phyloP scores from a whole-genome alignment of 2,113 vertebrate species.

The Lipotes vexillifer region DNA sequence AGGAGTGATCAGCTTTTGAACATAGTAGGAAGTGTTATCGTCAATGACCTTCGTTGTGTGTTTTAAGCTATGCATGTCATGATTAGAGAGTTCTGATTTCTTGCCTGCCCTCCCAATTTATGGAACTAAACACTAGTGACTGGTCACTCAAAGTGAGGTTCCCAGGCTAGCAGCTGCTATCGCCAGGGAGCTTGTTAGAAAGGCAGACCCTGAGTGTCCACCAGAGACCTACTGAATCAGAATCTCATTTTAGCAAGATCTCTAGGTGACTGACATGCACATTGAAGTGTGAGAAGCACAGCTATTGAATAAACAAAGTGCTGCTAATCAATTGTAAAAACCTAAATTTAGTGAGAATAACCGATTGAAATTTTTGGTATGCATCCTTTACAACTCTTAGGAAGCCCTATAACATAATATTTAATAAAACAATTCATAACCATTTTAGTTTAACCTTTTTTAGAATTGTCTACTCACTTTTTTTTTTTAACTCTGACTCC shows the following conservation, averaged over 20 bases:
- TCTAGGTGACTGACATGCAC: too few relatives aligned
- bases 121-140: too few relatives aligned
- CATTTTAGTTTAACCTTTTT: not conserved
- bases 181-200: not conserved
- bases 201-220: not conserved
- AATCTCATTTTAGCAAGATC: not conserved
- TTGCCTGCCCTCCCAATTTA: not conserved
- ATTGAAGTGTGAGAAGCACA: not conserved
- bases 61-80: not conserved
- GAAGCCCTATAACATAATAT: not conserved
- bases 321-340: not conserved
- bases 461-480: not conserved
- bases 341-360: not conserved
- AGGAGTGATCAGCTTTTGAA: not conserved
- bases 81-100: not conserved
- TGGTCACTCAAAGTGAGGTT: not conserved
- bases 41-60: not conserved
- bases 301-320: not conserved
- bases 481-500: slow-evolving; percentile 13
- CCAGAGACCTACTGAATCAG: not conserved
- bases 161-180: not conserved
- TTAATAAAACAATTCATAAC: not conserved
- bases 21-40: not conserved
- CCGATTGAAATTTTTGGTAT: not conserved
- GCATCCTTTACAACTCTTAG: not conserved